A percentile compares a stretch with the other conserved stretches of the same genome.
Conservation (phyloP, 2,113 vertebrate species). For the Antechinus stuartii region DNA sequence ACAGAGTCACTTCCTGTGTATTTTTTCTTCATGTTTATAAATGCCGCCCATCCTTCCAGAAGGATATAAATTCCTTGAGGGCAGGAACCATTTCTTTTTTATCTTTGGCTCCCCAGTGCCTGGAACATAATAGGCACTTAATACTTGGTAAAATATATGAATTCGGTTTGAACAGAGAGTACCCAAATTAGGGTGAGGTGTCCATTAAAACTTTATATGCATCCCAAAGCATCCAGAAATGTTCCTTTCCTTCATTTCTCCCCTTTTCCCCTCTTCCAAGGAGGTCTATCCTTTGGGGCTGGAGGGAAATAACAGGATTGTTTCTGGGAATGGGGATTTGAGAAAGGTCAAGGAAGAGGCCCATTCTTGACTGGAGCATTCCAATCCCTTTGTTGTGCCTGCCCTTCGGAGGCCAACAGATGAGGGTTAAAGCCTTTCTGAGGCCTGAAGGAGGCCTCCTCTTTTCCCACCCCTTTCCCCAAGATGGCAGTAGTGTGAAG, state of each 20-base stretch:
- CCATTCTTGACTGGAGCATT: background rate
- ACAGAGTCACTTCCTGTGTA: background rate
- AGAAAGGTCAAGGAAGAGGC: slow-evolving; percentile 24
- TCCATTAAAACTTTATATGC: background rate
- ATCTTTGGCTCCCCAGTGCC: background rate
- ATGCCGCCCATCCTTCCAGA: background rate
- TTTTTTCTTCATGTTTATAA: background rate
- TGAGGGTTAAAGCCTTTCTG: background rate
- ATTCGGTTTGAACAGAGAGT: background rate
- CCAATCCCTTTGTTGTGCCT: slow-evolving; percentile 5
- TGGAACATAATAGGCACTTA: background rate
- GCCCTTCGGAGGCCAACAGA: background rate
- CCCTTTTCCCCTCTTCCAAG: background rate
- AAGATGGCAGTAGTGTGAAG: background rate
- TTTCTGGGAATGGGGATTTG: background rate
- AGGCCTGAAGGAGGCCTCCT: background rate
- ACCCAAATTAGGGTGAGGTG: background rate
- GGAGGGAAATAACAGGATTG: background rate
- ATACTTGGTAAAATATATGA: background rate
- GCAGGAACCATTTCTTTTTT: background rate
- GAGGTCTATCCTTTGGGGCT: background rate
- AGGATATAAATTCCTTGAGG: background rate
- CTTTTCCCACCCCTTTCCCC: background rate
- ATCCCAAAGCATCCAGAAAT: background rate
- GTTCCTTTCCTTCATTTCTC: background rate